Evolutionary conservation across 2,888 invertebrate genomes (phyloP).

Genomic region (Scaptomyza cyrtandrae): DNA sequence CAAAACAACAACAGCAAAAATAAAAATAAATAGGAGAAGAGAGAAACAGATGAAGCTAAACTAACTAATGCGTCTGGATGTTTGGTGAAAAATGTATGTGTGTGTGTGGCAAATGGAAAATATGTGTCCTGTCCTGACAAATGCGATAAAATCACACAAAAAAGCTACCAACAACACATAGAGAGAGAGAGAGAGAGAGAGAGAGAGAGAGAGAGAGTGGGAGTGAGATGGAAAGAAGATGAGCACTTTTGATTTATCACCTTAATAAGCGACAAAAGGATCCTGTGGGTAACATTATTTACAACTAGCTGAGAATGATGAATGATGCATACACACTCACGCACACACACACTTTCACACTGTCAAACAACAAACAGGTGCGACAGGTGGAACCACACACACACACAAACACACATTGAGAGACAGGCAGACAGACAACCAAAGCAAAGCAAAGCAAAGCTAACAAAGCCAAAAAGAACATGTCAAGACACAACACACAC

Average conservation of each 20-base stretch:
- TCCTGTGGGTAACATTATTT: slow-evolving; percentile 81
- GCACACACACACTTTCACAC: slow-evolving; percentile 1
- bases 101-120: slow-evolving; percentile 45
- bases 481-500: slow-evolving; percentile 17
- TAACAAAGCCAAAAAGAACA: slow-evolving; percentile 42
- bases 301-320: slow-evolving; percentile 79
- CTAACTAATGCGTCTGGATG: slow-evolving; percentile 42
- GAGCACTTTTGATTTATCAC: slow-evolving; percentile 77
- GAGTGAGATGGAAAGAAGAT: neutral
- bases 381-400: slow-evolving; percentile 5
- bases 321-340: slow-evolving; percentile 58
- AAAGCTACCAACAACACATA: no score
- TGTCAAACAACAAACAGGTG: neutral
- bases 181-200: neutral
- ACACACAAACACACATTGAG: neutral
- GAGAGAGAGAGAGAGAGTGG: neutral
- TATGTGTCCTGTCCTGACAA: slow-evolving; percentile 5
- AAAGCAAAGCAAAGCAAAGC: slow-evolving; percentile 25
- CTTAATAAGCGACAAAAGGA: slow-evolving; percentile 77
- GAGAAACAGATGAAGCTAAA: slow-evolving; percentile 10
- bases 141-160: neutral
- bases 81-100: slow-evolving; percentile 21
- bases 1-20: slow-evolving; percentile 4
- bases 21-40: neutral
- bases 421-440: slow-evolving; percentile 1